Base-by-base conservation (phyloP, 2,888 invertebrate species). In the Philhelius pedissequus region DNA sequence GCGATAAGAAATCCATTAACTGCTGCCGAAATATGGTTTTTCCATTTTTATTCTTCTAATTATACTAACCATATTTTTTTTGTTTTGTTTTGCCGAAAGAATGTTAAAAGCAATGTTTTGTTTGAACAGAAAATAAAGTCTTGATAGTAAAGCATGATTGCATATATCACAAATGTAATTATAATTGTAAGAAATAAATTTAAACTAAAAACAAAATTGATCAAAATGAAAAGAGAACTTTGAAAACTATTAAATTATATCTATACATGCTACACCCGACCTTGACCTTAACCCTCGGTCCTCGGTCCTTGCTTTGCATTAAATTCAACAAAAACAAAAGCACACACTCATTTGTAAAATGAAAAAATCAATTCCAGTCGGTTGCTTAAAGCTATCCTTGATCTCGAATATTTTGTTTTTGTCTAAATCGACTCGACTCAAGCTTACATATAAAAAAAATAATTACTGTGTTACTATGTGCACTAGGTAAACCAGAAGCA, bases 401-500 rank as follows among this genome's bases (percentile, higher is more conserved):
- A 62, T 62, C 62, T 43, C 62, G 62, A 62, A 62, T 43, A 30
- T 15, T 43, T 40, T 9, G 8, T 38, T 25, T 18, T 56, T 13
- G 18, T 18, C 18, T 6, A 18, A 62, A 62, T 43, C 18, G 11
- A 32, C 32, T 56, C 6, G 35, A 1, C 20, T 32, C 5, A 7
- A 27, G n/a, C 11, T 25, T 25, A 25, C 48, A 13, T 60, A 25
- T 60, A 38, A 15, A 15, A 38, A 15, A 15, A 27, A 18, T 43
- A 45, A 62, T 43, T 18, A 43, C 9, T 25, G 7, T 40, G 62
- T 43, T 18, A 62, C n/a, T n/a, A n/a, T n/a, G n/a, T n/a, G n/a
- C 43, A 43, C 43, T 62, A n/a, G n/a, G n/a, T n/a, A 18, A 18
- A 43, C 62, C 62, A 43, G 62, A 62, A 62, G 43, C 43, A 3